Base-by-base conservation (phyloP, 2,888 invertebrate genomes). In the Morpho achilles region DNA sequence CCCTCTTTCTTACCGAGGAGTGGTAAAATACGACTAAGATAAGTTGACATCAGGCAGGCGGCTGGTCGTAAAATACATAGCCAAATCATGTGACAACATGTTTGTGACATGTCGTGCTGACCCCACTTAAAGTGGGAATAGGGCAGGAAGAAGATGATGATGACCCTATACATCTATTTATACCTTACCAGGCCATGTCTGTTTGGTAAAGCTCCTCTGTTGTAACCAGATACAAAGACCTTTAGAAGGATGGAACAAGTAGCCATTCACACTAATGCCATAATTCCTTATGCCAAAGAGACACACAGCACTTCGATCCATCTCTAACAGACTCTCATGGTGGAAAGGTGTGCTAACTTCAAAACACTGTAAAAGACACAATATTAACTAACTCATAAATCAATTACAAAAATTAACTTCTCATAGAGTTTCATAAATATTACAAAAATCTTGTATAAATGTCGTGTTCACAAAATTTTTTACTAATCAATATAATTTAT, bases 241-340 rank as follows among this genome's bases (percentile, higher is more conserved):
- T 82, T 95, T 95, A 53, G 94, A 93, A 43, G 96, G 96, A 84
- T 97, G 95, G 76, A 93, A 93, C 54, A 97, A 95, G 82, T 96
- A 99, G 9, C 98, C 98, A 80, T 97, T 98, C 60, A 99, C 96
- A 80, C 98, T 97, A 56, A 98, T 96, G 23, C 98, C 98, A 85
- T 97, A 98, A 82, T 97, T 97, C 69, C 96, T 94, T 70, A 98
- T 96, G 54, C 98, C 98, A 91, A 99, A 98, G 56, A 98, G 85
- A 92, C 98, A 97, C 62, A 97, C 96, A 59, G 97, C 98, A 60
- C 97, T 96, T 66, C 98, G 92, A 80, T 98, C 98, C 96, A 98
- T 97, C 79, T 95, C 95, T 70, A 93, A 75, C 40, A 93, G 77
- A 65, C 88, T 91, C 67, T 91, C 92, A 71, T 91, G 87, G 67